A percentile compares a stretch with the other conserved stretches of the same genome.
Evolutionary conservation across 2,113 vertebrate species (phyloP).

Genomic region (Connochaetes taurinus): DNA sequence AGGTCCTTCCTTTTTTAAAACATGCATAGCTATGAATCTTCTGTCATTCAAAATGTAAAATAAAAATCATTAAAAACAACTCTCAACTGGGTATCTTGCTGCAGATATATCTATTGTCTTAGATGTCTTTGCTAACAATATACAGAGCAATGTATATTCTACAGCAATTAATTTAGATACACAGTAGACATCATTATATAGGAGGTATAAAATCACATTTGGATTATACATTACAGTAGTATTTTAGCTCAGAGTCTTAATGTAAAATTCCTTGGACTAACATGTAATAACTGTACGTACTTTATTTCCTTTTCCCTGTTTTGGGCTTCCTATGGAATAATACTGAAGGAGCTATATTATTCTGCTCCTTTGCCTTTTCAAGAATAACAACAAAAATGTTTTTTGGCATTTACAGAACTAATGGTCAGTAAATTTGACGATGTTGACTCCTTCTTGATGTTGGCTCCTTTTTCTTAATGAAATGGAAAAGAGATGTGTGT

Average conservation of each 20-base stretch:
- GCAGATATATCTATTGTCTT: background rate
- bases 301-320: constrained; percentile 71
- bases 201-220: constrained; percentile 32
- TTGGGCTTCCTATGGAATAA: constrained; percentile 61
- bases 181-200: background rate
- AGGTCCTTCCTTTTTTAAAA: constrained; percentile 11
- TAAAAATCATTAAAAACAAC: constrained; percentile 21
- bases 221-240: constrained; percentile 7
- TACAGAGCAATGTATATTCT: background rate
- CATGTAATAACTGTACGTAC: constrained; percentile 61
- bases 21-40: background rate
- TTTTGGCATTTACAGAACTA: constrained; percentile 77
- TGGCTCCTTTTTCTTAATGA: constrained; percentile 79
- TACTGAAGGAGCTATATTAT: constrained; percentile 34
- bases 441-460: constrained; percentile 66
- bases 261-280: constrained; percentile 48
- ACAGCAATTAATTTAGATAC: constrained; percentile 17
- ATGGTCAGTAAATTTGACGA: constrained; percentile 80
- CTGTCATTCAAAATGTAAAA: constrained; percentile 21
- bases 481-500: constrained; percentile 80
- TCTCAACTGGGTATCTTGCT: background rate
- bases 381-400: constrained; percentile 44
- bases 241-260: constrained; percentile 49
- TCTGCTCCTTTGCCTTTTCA: constrained; percentile 58
- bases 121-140: constrained; percentile 17